Evolutionary conservation across 2,888 invertebrate genomes (phyloP).

Genomic region (Chaitophorus viminalis): DNA sequence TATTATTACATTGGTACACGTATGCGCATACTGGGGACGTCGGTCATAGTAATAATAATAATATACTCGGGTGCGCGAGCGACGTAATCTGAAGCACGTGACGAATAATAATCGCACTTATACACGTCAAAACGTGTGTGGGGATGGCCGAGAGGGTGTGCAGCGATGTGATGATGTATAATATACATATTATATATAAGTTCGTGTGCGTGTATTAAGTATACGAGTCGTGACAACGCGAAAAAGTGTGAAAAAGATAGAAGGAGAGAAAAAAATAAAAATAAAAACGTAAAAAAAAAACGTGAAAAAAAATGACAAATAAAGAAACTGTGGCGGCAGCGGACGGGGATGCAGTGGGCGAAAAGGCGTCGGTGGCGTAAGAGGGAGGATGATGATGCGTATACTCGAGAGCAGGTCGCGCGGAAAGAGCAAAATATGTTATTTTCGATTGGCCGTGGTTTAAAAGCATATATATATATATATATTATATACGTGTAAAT

Average conservation of each 20-base stretch:
- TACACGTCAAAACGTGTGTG: conserved; percentile 3
- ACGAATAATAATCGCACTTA: conserved; percentile 47
- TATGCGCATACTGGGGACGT: no score
- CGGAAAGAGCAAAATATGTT: conserved; percentile 53
- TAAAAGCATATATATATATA: neutral
- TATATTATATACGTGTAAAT: no score
- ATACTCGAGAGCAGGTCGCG: neutral
- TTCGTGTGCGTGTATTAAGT: neutral
- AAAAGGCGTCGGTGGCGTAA: neutral
- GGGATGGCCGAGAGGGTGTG: neutral
- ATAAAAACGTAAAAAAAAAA: neutral
- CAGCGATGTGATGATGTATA: neutral
- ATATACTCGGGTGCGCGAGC: neutral
- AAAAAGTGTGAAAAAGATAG: conserved; percentile 1
- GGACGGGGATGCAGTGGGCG: neutral
- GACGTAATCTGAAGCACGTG: conserved; percentile 26
- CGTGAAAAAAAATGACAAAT: neutral
- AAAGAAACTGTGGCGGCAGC: no score
- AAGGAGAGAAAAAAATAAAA: no score
- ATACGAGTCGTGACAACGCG: neutral
- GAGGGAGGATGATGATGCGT: neutral
- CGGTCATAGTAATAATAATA: no score
- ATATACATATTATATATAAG: neutral
- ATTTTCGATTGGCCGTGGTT: conserved; percentile 60
- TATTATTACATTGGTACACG: no score